Evolutionary conservation across 1,140 invertebrate species (phyloP).

Genomic region (Meteorus sp.): DNA sequence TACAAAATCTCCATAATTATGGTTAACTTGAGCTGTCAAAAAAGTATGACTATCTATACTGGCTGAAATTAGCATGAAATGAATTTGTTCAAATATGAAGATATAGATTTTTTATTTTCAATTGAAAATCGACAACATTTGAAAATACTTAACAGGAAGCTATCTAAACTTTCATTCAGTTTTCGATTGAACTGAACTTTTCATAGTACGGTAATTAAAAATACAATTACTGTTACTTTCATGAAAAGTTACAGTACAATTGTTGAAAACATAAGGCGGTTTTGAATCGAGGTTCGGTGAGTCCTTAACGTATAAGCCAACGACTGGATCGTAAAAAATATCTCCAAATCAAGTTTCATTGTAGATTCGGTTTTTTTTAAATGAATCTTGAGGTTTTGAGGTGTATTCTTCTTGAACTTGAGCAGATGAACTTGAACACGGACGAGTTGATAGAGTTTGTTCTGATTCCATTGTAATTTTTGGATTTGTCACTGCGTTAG

Average conservation of each 20-base stretch:
- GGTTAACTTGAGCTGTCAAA: conserved; percentile 3
- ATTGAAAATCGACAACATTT: not conserved
- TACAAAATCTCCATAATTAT: not conserved
- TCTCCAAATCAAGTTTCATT: not conserved
- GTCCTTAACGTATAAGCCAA: too few species aligned
- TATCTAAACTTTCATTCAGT: not conserved
- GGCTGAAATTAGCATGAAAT: too few species aligned
- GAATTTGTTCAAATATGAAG: too few species aligned
- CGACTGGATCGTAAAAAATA: not conserved
- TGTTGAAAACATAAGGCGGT: not conserved
- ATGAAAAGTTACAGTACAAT: too few species aligned
- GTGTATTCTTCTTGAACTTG: not conserved
- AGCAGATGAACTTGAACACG: not conserved
- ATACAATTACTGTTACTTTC: not conserved
- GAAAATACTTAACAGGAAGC: not conserved
- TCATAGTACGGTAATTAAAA: not conserved
- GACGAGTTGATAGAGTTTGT: not conserved
- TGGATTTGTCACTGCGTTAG: not conserved
- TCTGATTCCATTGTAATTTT: not conserved
- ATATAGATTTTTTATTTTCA: not conserved
- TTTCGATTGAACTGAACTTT: not conserved
- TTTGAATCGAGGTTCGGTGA: not conserved
- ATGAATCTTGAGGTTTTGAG: not conserved
- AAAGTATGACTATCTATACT: not conserved
- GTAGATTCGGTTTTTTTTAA: not conserved